Evolutionary conservation across 2,888 invertebrate genomes (phyloP), one percentile per base, ranked within the genome.

Genomic region (Meteorus colon): DNA sequence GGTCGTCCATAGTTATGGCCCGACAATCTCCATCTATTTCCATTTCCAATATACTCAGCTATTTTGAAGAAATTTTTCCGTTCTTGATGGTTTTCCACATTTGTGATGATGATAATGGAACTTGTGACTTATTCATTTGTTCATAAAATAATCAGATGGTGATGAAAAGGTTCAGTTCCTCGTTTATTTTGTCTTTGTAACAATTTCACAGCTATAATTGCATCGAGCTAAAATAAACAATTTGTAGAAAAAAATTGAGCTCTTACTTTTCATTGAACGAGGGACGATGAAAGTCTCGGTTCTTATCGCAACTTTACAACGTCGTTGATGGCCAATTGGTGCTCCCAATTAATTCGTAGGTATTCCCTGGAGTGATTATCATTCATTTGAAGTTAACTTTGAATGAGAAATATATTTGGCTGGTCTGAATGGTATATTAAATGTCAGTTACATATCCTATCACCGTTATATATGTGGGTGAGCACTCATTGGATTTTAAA

Each of bases 401-500:
- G 14, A 51, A 55, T 19, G 29, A 59, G 31, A 34, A 69, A 8
- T 41, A 55, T 2, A n/a, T 6, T 51, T 34, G 24, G 34, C 24
- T 2, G 34, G 34, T 6, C 34, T 10, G 45, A 24, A 51, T 51
- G 5, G n/a, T 5, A 5, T 5, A 51, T 45, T 19, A 16, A n/a
- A 51, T 51, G 3, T 3, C 14, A 19, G 4, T 1, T 10, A 55
- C 24, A 19, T 3, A 19, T 19, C 5, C 19, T 6, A 48, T 48
- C 48, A 41, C 0, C 8, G 8, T 12, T 12, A 41, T 8, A 12
- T 41, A 24, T 24, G 24, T 86, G 85, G 85, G 84, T 85, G 80
- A 77, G 84, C 86, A 87, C 86, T 85, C 88, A 88, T 89, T 88
- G 89, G 87, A 88, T 88, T 89, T 89, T 86, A 1, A 24, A 24